These are phyloP conservation scores for Drosophila guanche DNA, from an alignment of 1,140 invertebrate species.

Conservation along the genomic window DNA sequence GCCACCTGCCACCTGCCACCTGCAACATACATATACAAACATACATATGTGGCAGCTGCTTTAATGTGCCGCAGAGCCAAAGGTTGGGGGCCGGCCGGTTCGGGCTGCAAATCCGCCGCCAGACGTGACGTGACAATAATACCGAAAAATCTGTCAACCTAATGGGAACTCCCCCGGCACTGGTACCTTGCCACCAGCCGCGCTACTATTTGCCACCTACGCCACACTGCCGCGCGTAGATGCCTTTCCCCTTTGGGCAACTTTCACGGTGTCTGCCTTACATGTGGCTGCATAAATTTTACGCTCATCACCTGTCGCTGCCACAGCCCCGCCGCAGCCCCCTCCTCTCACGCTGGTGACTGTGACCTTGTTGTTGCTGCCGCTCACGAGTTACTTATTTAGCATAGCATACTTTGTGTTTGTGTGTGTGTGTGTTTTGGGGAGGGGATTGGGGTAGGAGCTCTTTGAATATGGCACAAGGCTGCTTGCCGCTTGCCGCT, in stretches of 20 bases:
- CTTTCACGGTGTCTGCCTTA: conserved; percentile 65
- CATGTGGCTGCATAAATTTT: conserved; percentile 81
- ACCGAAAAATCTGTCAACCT: conserved; percentile 60
- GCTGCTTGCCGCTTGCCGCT: conserved; percentile 11
- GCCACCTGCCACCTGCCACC: too few relatives aligned
- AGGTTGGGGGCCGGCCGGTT: background rate
- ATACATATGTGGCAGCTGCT: too few relatives aligned
- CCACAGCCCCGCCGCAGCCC: conserved; percentile 6
- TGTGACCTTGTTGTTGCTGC: conserved; percentile 65
- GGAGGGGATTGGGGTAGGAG: background rate
- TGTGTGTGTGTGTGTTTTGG: conserved; percentile 17
- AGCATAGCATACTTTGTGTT: conserved; percentile 59
- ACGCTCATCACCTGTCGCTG: conserved; percentile 75
- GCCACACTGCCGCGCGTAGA: background rate
- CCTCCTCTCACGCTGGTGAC: conserved; percentile 8
- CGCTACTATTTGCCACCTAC: background rate
- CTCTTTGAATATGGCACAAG: conserved; percentile 60
- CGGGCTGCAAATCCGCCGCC: conserved; percentile 49
- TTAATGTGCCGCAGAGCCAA: too few relatives aligned
- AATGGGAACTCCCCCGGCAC: conserved; percentile 31
- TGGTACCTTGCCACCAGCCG: too few relatives aligned
- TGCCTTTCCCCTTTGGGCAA: conserved; percentile 48
- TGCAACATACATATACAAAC: too few relatives aligned
- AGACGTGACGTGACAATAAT: conserved; percentile 80
- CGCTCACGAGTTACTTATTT: conserved; percentile 69